Base-by-base conservation (phyloP, 2,888 invertebrate genomes). In the Eupithecia tripunctaria region DNA sequence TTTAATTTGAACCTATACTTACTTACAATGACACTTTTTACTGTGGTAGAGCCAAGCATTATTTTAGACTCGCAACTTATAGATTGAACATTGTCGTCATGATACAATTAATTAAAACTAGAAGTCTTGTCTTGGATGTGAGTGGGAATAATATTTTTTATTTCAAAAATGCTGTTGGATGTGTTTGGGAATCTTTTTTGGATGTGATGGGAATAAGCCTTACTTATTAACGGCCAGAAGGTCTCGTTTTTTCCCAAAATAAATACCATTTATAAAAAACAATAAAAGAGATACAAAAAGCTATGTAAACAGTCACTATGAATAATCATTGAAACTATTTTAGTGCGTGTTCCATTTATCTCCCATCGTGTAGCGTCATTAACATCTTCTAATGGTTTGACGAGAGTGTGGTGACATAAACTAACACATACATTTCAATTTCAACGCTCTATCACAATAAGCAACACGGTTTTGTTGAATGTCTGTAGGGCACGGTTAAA, bases 381-480 rank as follows among this genome's bases (percentile, higher is more conserved):
- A 80, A 80, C 82, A 83, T 80, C 82, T 83, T 82, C 79, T 91
- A 91, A 91, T 91, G 89, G 88, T 88, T 91, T 91, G 90, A 91
- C 86, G 89, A 88, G 82, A 80, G 87, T 84, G 84, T 82, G 85
- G 83, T 87, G 87, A 86, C 88, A 88, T 85, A 84, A 89, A 88
- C 86, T 81, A 85, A 85, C 86, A 92, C 91, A 92, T 91, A 92
- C 87, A 82, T 85, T 85, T 94, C 92, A 86, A 82, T 85, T 85
- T 94, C 92, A 86, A 82, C 93, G 87, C 85, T 85, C 83, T 88
- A 91, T 93, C 91, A 89, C 86, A 87, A 88, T 91, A 89, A 67
- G 38, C 25, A 36, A 64, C 36, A 36, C 64, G 38, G n/a, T 64
- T 63, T 12, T 63, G 32, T n/a, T n/a, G 62, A 36, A 5, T 59